Base-by-base conservation (phyloP, 2,888 invertebrate genomes). In the Bellardia pandia region DNA sequence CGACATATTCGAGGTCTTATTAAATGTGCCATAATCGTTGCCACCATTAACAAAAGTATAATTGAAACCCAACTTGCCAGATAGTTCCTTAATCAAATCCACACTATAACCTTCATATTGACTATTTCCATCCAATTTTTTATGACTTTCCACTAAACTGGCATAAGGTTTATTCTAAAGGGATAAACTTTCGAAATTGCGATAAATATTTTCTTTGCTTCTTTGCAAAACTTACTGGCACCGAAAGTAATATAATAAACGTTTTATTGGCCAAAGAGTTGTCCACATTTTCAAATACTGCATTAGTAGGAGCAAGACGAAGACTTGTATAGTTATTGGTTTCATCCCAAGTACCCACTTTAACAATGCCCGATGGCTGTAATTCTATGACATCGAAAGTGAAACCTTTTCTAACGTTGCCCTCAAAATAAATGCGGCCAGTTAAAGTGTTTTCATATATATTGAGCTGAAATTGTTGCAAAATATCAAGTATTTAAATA, bases 21-120 rank as follows among this genome's bases (percentile, higher is more conserved):
- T 94, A 37, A 94, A 94, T 2, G 95, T 95, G 0, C 98, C 98
- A 92, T 98, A 97, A 37, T 96, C 95, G 91, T 97, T 96, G 6
- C 95, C 95, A 90, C 97, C 97, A 78, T 97, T 94, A 56, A 95
- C 95, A 84, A 98, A 96, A 0, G 96, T 96, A 91, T 96, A 98
- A 91, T 97, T 97, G 92, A 98, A 98, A 42, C 96, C 96, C 53
- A 97, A 94, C 90, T 96, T 95, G 90, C 95, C 94, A 7, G 98
- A 95, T 66, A 99, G 94, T 91, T 97, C 96, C 37, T 96, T 94
- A 78, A 99, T 96, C 11, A 99, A 94, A 92, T 99, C 98, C 58
- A 98, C 96, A 11, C 97, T 97, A 91, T 97, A 98, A 3, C 98
- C 98, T 94, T 98, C 97, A 91, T 96, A 98, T 14, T 96, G 95